Conservation (phyloP, 2,888 invertebrate species). For the Sturmia bella region DNA sequence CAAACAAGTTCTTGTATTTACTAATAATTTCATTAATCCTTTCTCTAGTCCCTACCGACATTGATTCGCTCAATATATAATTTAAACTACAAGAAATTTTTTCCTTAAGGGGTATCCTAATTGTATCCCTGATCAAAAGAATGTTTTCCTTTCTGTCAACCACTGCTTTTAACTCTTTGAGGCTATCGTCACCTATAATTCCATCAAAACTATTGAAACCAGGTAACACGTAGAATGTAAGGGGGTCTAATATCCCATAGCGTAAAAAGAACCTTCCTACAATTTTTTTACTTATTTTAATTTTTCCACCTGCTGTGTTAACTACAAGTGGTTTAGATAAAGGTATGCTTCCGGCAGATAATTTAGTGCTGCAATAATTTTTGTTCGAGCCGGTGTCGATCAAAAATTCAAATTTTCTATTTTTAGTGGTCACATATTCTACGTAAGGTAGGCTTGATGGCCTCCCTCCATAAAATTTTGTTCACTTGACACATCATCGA, state of each 20-base stretch:
- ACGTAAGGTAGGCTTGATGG: no score
- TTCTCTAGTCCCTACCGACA: background rate
- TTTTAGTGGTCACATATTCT: background rate
- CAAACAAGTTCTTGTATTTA: background rate
- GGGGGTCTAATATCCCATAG: slow-evolving; percentile 12
- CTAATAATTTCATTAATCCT: background rate
- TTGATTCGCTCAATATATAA: slow-evolving; percentile 8
- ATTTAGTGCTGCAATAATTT: no score
- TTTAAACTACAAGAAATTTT: slow-evolving; percentile 13
- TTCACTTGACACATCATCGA: background rate
- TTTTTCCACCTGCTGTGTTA: background rate
- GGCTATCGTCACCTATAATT: slow-evolving; percentile 14
- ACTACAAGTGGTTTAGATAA: no score
- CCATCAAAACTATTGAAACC: slow-evolving; percentile 58
- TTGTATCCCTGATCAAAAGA: background rate
- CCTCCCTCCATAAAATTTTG: no score
- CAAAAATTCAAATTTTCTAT: no score
- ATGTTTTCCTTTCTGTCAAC: slow-evolving; percentile 26
- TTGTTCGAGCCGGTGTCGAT: slow-evolving; percentile 6
- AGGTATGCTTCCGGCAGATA: no score
- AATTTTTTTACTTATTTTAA: background rate
- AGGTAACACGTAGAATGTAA: slow-evolving; percentile 58
- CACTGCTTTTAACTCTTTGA: background rate
- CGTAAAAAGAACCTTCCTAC: slow-evolving; percentile 9
- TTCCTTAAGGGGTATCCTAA: background rate